A percentile compares a stretch with the other conserved stretches of the same genome.
phyloP scores from a whole-genome alignment of 2,888 invertebrate genomes.

The Synergus gifuensis region DNA sequence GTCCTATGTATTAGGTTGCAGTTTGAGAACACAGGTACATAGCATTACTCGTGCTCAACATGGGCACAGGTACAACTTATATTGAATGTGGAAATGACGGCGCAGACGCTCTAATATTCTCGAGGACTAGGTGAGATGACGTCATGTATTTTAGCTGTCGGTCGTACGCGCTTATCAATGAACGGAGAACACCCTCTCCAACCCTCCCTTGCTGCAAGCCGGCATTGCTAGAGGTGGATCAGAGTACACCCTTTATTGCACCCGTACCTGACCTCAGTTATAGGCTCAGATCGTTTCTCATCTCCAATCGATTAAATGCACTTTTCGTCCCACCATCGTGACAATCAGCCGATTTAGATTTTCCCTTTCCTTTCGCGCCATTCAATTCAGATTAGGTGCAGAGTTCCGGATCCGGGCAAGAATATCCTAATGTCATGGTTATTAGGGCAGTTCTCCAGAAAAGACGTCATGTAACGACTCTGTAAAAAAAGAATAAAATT shows the following conservation, averaged over 20 bases:
- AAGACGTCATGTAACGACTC: too few species aligned
- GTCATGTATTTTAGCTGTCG: constrained; percentile 47
- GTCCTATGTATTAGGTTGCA: too few species aligned
- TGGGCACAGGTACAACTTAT: neutral
- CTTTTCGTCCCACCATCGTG: neutral
- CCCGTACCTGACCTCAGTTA: constrained; percentile 2
- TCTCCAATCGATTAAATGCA: constrained; percentile 15
- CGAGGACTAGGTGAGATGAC: constrained; percentile 5
- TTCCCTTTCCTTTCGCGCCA: neutral
- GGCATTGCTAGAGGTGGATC: constrained; percentile 33
- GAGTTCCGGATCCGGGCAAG: neutral
- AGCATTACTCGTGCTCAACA: too few species aligned
- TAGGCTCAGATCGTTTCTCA: constrained; percentile 9
- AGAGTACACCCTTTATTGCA: constrained; percentile 20
- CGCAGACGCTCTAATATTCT: constrained; percentile 26
- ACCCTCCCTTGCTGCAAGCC: constrained; percentile 38
- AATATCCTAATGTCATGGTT: too few species aligned
- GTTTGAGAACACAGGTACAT: too few species aligned
- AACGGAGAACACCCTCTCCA: constrained; percentile 58
- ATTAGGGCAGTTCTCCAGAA: too few species aligned
- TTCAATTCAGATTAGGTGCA: constrained; percentile 4
- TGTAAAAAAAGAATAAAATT: too few species aligned
- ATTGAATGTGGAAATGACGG: constrained; percentile 9
- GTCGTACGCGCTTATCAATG: constrained; percentile 71
- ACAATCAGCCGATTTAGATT: constrained; percentile 16